Evolutionary conservation across 2,797 vertebrate species (phyloP).

Genomic region (Acrossocheilus fasciatus): DNA sequence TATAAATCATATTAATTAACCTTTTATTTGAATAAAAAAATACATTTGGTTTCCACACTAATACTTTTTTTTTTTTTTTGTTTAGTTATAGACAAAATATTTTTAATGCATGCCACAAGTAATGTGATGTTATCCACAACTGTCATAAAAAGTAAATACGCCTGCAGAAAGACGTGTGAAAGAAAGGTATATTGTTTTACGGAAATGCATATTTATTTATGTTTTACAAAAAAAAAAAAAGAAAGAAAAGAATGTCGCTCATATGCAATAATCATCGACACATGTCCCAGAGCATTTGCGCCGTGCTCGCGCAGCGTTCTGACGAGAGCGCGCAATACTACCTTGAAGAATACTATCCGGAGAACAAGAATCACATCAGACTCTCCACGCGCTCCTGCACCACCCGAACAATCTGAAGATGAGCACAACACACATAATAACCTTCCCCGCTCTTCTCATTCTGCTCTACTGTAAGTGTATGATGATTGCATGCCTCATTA

Average conservation of each 20-base stretch:
- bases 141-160: background rate
- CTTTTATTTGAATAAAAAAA: background rate
- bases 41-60: background rate
- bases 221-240: background rate
- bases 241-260: background rate
- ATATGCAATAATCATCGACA: background rate
- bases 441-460: conserved; percentile 2
- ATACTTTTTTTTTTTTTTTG: too few species aligned
- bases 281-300: background rate
- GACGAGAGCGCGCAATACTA: conserved; percentile 17
- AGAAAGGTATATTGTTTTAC: background rate
- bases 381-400: background rate
- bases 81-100: background rate
- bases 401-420: conserved; percentile 15
- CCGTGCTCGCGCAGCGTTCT: background rate
- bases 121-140: background rate
- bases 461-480: conserved; percentile 24
- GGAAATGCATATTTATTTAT: background rate
- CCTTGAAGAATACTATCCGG: background rate
- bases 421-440: background rate
- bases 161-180: background rate
- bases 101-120: background rate
- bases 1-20: too few species aligned
- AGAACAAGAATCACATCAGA: background rate
- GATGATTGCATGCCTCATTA: background rate